Evolutionary conservation across 2,113 vertebrate species (phyloP).

Genomic region (Pterocles orientalis): DNA sequence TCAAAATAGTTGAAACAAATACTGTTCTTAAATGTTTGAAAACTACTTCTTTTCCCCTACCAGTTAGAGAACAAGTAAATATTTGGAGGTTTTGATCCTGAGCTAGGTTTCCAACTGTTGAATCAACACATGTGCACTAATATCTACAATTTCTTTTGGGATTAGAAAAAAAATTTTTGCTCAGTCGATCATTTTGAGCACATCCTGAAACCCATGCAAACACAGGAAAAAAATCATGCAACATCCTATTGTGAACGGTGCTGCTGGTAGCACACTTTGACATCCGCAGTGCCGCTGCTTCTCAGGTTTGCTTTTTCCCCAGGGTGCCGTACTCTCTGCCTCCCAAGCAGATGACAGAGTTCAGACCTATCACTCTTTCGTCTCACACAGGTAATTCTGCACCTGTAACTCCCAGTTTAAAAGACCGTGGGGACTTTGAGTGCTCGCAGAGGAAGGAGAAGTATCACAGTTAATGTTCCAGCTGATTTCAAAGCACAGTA

Average conservation of each 20-base stretch:
- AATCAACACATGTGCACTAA: background rate
- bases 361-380: conserved; percentile 6
- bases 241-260: accelerated
- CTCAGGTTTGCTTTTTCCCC: background rate
- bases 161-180: background rate
- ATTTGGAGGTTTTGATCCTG: background rate
- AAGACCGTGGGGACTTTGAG: background rate
- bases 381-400: background rate
- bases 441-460: background rate
- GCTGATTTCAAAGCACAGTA: conserved; percentile 39
- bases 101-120: background rate
- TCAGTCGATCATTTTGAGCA: background rate
- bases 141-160: background rate
- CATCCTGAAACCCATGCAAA: background rate
- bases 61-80: background rate
- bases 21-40: background rate
- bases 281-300: background rate
- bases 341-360: background rate
- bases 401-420: conserved; percentile 14
- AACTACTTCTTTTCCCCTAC: background rate
- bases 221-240: background rate
- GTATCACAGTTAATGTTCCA: background rate
- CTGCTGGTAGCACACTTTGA: background rate
- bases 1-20: background rate
- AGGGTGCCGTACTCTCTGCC: background rate